Percentiles rank a stretch among this genome's conserved stretches.
These are phyloP conservation scores for Odocoileus virginianus DNA, from an alignment of 2,113 vertebrate species.

Conservation along the genomic window DNA sequence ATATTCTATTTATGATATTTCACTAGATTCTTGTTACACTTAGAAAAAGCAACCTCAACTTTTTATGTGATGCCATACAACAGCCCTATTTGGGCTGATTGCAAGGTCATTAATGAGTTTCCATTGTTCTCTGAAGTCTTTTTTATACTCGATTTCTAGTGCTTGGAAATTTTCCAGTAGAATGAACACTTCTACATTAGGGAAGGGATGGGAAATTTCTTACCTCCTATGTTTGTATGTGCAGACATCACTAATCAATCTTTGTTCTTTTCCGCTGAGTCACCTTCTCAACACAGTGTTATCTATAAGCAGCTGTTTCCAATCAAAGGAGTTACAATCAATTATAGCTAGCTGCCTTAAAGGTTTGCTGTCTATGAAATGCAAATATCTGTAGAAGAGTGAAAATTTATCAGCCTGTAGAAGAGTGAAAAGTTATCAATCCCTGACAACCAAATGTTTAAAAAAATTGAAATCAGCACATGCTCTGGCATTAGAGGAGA, in stretches of 20 bases:
- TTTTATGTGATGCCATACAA: constrained; percentile 32
- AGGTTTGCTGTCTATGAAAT: constrained; percentile 10
- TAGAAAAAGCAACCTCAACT: constrained; percentile 45
- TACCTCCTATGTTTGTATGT: background rate
- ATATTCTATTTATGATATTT: constrained; percentile 29
- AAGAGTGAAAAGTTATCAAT: constrained; percentile 38
- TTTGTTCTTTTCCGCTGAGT: constrained; percentile 25
- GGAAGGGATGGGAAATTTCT: constrained; percentile 12
- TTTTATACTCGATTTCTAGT: constrained; percentile 54
- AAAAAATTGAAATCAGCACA: background rate
- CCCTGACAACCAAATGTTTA: constrained; percentile 3
- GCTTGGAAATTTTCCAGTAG: constrained; percentile 32
- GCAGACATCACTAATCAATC: constrained; percentile 68
- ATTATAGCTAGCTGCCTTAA: background rate
- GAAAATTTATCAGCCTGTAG: constrained; percentile 30
- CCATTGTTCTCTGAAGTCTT: constrained; percentile 36
- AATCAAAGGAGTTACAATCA: background rate
- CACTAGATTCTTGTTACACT: constrained; percentile 24
- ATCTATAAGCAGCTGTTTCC: background rate
- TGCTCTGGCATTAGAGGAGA: background rate
- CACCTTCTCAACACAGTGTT: background rate
- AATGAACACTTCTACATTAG: constrained; percentile 15
- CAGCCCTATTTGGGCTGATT: constrained; percentile 29
- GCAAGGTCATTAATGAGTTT: constrained; percentile 56
- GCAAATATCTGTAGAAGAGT: constrained; percentile 49